Conservation (phyloP, 2,797 vertebrate species). For the Rhynchonycteris naso region DNA sequence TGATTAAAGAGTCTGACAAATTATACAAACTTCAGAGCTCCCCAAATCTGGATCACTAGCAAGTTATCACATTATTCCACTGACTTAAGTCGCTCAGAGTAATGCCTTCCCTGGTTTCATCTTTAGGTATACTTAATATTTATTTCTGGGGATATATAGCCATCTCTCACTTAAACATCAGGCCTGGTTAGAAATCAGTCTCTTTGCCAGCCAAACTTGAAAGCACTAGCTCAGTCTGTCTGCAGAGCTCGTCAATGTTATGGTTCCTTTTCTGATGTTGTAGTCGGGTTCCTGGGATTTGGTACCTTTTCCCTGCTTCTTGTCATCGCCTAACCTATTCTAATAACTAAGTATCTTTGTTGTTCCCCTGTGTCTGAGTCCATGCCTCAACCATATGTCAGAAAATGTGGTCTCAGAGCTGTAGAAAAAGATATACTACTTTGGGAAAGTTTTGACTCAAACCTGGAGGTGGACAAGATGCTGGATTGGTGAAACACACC, state of each 20-base stretch:
- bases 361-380: not conserved
- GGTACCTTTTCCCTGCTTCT: not conserved
- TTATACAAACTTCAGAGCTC: not conserved
- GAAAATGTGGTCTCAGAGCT: not conserved
- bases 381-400: not conserved
- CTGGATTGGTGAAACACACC: not conserved
- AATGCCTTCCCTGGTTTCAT: not conserved
- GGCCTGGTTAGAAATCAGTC: not conserved
- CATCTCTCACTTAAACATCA: not conserved
- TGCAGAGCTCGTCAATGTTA: not conserved
- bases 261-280: not conserved
- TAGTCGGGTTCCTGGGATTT: not conserved
- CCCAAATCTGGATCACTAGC: not conserved
- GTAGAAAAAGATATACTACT: not conserved
- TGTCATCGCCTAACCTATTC: not conserved
- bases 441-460: not conserved
- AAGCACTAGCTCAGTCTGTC: not conserved
- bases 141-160: not conserved
- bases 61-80: not conserved
- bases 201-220: not conserved
- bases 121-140: not conserved
- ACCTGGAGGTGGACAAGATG: not conserved
- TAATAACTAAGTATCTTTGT: not conserved
- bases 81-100: not conserved
- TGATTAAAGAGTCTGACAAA: not conserved